Evolutionary conservation across 2,113 vertebrate species (phyloP).

Genomic region (Talpa occidentalis): DNA sequence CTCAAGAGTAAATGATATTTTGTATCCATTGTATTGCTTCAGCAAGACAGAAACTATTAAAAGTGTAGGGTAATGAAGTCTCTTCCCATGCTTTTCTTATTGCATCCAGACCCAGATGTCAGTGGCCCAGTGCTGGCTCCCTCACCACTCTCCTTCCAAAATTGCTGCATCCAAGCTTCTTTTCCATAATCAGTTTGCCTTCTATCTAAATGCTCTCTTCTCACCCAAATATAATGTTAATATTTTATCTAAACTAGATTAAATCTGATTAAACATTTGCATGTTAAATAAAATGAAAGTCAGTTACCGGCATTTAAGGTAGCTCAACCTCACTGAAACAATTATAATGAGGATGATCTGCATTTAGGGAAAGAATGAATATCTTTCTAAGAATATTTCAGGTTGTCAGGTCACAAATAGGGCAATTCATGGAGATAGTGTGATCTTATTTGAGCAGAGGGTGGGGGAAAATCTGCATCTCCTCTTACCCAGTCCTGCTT

Average conservation of each 20-base stretch:
- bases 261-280: not conserved
- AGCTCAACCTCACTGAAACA: not conserved
- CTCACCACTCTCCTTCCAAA: not conserved
- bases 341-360: not conserved
- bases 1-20: not conserved
- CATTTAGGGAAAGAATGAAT: not conserved
- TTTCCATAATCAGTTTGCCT: not conserved
- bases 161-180: rapidly evolving
- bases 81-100: not conserved
- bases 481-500: too few relatives aligned
- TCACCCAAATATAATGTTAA: not conserved
- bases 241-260: not conserved
- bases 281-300: not conserved
- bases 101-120: not conserved
- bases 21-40: not conserved
- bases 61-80: not conserved
- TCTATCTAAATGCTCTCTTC: too few relatives aligned
- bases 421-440: not conserved
- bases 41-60: not conserved
- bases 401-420: not conserved
- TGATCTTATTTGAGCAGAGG: not conserved
- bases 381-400: not conserved
- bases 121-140: not conserved
- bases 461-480: not conserved
- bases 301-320: not conserved